Percentiles rank a stretch among this genome's conserved stretches.
phyloP scores from a whole-genome alignment of 2,113 vertebrate genomes.

The Coracopsis vasa region DNA sequence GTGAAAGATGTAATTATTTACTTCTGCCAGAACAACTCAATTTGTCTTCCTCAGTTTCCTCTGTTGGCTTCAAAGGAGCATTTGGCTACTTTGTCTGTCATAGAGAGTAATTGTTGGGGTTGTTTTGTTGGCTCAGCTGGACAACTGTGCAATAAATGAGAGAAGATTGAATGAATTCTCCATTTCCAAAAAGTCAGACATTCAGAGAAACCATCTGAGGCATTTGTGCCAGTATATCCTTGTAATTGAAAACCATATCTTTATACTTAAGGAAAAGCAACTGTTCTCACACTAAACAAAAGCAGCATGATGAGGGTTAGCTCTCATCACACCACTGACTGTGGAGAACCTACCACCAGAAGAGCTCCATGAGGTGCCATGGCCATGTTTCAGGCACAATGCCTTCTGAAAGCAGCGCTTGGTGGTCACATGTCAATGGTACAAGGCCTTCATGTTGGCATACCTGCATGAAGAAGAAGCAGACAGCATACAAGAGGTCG shows the following conservation, averaged over 20 bases:
- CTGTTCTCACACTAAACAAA: background rate
- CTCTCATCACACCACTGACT: fast-evolving
- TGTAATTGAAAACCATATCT: background rate
- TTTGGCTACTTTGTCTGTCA: background rate
- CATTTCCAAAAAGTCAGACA: background rate
- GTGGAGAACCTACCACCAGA: background rate
- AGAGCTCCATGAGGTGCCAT: background rate
- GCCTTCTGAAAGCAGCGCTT: background rate
- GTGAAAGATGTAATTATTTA: background rate
- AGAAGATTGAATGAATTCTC: background rate
- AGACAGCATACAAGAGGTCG: fast-evolving
- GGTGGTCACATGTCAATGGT: fast-evolving
- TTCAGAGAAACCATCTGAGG: background rate
- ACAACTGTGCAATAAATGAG: background rate
- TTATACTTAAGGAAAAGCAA: background rate
- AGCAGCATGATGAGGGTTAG: background rate
- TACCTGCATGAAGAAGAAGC: background rate
- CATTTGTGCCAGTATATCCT: background rate
- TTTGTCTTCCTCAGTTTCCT: background rate
- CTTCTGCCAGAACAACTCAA: background rate
- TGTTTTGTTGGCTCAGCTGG: background rate
- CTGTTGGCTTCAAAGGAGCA: background rate
- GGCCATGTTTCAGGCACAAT: background rate
- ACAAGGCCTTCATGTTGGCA: fast-evolving
- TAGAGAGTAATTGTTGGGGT: background rate